A percentile compares a stretch with the other conserved stretches of the same genome.
Conservation (phyloP, 2,888 invertebrate genomes). For the Drosophila eohydei region DNA sequence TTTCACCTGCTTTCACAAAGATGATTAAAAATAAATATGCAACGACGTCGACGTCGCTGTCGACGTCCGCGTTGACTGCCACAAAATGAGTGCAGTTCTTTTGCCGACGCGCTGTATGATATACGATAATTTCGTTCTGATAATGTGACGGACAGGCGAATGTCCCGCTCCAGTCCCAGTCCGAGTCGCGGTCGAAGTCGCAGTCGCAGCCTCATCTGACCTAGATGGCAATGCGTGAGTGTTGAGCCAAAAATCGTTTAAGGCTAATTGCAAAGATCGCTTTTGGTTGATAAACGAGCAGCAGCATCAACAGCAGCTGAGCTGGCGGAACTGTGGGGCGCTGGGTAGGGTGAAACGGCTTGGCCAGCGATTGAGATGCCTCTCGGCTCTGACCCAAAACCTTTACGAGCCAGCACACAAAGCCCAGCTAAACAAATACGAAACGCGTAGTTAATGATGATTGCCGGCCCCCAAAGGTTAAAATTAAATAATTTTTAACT, state of each 20-base stretch:
- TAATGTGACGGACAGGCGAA: slow-evolving; percentile 75
- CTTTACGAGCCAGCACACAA: slow-evolving; percentile 57
- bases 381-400: slow-evolving; percentile 76
- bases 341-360: slow-evolving; percentile 53
- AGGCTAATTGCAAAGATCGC: slow-evolving; percentile 82
- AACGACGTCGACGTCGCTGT: slow-evolving; percentile 41
- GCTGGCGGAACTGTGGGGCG: slow-evolving; percentile 18
- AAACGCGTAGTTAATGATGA: slow-evolving; percentile 80
- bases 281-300: slow-evolving; percentile 77
- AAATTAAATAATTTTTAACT: slow-evolving; percentile 79
- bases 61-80: slow-evolving; percentile 26
- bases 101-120: slow-evolving; percentile 66
- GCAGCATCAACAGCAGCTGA: slow-evolving; percentile 33
- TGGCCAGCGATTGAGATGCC: slow-evolving; percentile 52
- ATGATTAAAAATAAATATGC: slow-evolving; percentile 82
- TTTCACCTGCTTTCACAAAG: slow-evolving; percentile 84
- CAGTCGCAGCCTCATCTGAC: slow-evolving; percentile 46
- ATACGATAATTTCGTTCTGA: slow-evolving; percentile 81
- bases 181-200: not conserved
- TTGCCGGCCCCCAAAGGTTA: slow-evolving; percentile 81
- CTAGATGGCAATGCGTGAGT: slow-evolving; percentile 78
- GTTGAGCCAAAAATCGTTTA: slow-evolving; percentile 81
- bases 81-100: slow-evolving; percentile 67
- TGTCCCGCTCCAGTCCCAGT: slow-evolving; percentile 8
- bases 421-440: slow-evolving; percentile 59